Evolutionary conservation across 2,888 invertebrate species (phyloP), one percentile per base, ranked within the genome.

Genomic region (Oasisia sp.): DNA sequence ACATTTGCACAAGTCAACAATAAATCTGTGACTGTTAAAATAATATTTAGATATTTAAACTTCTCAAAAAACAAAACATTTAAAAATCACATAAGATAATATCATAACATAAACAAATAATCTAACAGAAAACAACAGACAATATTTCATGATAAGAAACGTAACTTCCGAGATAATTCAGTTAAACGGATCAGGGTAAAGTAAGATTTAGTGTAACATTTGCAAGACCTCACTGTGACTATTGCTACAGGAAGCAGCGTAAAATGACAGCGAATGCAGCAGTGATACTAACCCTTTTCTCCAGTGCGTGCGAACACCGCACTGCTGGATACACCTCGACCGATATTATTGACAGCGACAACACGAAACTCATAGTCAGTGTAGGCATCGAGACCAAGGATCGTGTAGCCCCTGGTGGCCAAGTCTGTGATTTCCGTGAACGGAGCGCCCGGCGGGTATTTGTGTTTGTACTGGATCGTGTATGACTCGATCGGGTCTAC

Each of bases 331-430:
- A 98, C 98, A 89, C 99, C 99, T 93, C 98, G 97, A 90, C 99
- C 99, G 94, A 99, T 98, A 96, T 98, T 98, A 97, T 99, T 99
- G 92, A 98, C 98, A 44, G 99, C 99, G 94, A 98, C 98, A 94
- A 99, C 98, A 96, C 98, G 98, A 97, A 99, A 98, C 97, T 99
- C 99, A 97, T 99, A 99, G 96, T 98, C 98, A 8, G 99, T 99
- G 97, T 98, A 99, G 0, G 99, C 99, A 94, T 98, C 98, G 93
- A 99, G 97, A 92, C 95, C 95, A 58, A 94, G 93, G 38, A 99
- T 98, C 89, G 98, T 98, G 97, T 99, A 98, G 97, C 98, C 98
- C 97, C 98, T 98, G 91, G 98, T 98, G 95, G 98, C 98, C 95
- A 99, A 98, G 92, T 99, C 98, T 93, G 98, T 98, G 95, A 99